phyloP scores from a whole-genome alignment of 2,888 invertebrate genomes.

The Cryptophagus acutangulus region DNA sequence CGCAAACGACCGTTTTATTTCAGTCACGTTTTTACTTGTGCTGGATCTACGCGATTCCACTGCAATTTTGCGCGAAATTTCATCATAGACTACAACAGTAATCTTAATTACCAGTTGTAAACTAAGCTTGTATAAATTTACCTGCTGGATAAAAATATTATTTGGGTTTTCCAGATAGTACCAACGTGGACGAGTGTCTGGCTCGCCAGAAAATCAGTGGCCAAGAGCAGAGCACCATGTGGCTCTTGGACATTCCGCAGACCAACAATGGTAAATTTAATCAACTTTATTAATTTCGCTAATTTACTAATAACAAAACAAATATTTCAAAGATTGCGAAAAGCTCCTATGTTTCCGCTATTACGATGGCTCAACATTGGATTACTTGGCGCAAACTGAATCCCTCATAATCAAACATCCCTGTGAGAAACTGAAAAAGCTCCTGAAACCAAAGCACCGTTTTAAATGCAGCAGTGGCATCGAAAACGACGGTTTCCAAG shows the following conservation, averaged over 20 bases:
- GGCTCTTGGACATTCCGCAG: slow-evolving; percentile 66
- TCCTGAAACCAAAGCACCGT: slow-evolving; percentile 49
- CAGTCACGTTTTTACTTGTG: slow-evolving; percentile 21
- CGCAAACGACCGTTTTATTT: too few relatives aligned
- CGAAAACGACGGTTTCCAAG: slow-evolving; percentile 45
- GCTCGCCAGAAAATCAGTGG: slow-evolving; percentile 46
- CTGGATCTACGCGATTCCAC: too few relatives aligned
- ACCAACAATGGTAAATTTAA: slow-evolving; percentile 56
- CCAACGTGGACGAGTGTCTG: slow-evolving; percentile 46
- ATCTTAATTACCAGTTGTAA: too few relatives aligned
- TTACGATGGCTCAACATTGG: slow-evolving; percentile 61
- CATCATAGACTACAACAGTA: too few relatives aligned
- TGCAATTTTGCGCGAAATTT: too few relatives aligned
- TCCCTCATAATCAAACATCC: slow-evolving; percentile 59
- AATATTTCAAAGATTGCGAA: slow-evolving; percentile 55
- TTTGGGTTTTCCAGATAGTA: slow-evolving; percentile 50
- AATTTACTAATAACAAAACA: too few relatives aligned
- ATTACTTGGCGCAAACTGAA: slow-evolving; percentile 61
- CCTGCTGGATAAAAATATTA: too few relatives aligned
- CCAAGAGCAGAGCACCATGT: slow-evolving; percentile 62
- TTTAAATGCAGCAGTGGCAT: slow-evolving; percentile 39
- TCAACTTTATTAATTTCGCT: slow-evolving; percentile 1
- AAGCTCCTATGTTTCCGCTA: slow-evolving; percentile 67
- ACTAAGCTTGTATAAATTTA: too few relatives aligned
- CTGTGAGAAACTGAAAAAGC: slow-evolving; percentile 53